A percentile compares a stretch with the other conserved stretches of the same genome.
phyloP scores from a whole-genome alignment of 2,113 vertebrate species.

The Bungarus multicinctus region DNA sequence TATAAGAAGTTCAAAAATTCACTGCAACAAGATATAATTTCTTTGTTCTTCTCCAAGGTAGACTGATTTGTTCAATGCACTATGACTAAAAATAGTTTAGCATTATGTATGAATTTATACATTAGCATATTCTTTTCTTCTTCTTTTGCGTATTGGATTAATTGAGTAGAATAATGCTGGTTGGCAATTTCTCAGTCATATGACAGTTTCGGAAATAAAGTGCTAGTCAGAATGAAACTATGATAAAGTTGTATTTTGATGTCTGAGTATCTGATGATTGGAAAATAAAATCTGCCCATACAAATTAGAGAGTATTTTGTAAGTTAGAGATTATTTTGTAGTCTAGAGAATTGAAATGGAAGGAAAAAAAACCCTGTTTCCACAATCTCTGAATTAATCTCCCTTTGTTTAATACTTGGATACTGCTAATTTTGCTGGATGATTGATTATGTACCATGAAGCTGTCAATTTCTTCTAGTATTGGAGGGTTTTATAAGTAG shows the following conservation, averaged over 20 bases:
- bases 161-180: background rate
- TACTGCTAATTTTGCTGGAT: conserved; percentile 29
- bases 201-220: background rate
- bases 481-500: background rate
- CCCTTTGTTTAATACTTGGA: background rate
- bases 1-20: background rate
- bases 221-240: conserved; percentile 22
- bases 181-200: fast-evolving
- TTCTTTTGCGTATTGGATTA: background rate
- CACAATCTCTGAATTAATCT: conserved; percentile 45
- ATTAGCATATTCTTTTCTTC: background rate
- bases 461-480: background rate
- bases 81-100: background rate
- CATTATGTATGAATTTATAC: background rate
- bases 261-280: conserved; percentile 14
- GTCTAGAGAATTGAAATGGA: background rate
- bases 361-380: conserved; percentile 33
- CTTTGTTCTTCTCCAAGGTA: background rate
- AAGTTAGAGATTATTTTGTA: conserved; percentile 10
- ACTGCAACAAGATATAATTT: background rate
- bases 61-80: background rate
- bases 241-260: background rate
- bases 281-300: conserved; percentile 27
- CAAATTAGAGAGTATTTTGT: background rate
- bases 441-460: background rate